Percentiles rank a stretch among this genome's conserved stretches.
Evolutionary conservation across 2,888 invertebrate genomes (phyloP).

Genomic region (Epinotia brunnichana): DNA sequence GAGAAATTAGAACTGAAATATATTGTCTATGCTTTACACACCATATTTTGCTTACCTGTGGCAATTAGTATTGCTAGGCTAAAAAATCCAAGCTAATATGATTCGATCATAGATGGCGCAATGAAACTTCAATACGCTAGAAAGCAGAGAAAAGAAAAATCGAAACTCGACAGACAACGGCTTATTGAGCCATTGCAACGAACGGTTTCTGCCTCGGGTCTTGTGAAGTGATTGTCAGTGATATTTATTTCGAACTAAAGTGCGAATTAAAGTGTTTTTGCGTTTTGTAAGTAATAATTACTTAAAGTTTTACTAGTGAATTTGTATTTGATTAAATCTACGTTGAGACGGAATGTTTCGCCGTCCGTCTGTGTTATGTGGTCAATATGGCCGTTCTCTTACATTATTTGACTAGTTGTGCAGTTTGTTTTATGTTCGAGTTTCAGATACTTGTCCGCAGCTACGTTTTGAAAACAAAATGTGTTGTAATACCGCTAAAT

Average conservation of each 20-base stretch:
- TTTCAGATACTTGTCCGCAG: constrained; percentile 11
- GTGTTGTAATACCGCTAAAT: constrained; percentile 14
- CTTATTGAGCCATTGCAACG: constrained; percentile 67
- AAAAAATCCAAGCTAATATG: constrained; percentile 18
- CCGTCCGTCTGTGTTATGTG: constrained; percentile 60
- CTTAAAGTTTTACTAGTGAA: constrained; percentile 42
- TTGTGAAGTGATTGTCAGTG: constrained; percentile 75
- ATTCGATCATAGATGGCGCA: constrained; percentile 61
- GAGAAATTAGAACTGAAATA: not conserved
- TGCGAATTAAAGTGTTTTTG: constrained; percentile 71
- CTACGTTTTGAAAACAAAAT: constrained; percentile 1
- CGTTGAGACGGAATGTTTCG: constrained; percentile 50
- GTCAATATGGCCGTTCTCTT: constrained; percentile 82
- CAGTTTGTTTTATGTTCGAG: constrained; percentile 35
- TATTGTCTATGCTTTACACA: constrained; percentile 27
- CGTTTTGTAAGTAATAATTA: constrained; percentile 72
- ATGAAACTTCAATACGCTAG: constrained; percentile 46
- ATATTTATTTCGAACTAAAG: constrained; percentile 67
- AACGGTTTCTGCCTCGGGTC: constrained; percentile 82
- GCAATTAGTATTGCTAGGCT: constrained; percentile 18
- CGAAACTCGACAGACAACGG: constrained; percentile 66
- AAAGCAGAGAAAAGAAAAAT: constrained; percentile 64
- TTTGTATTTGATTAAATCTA: constrained; percentile 41
- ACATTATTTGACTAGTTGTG: constrained; percentile 59
- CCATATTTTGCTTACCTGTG: constrained; percentile 28